Conservation (phyloP, 2,797 vertebrate genomes). For the Adrianichthys oophorus region DNA sequence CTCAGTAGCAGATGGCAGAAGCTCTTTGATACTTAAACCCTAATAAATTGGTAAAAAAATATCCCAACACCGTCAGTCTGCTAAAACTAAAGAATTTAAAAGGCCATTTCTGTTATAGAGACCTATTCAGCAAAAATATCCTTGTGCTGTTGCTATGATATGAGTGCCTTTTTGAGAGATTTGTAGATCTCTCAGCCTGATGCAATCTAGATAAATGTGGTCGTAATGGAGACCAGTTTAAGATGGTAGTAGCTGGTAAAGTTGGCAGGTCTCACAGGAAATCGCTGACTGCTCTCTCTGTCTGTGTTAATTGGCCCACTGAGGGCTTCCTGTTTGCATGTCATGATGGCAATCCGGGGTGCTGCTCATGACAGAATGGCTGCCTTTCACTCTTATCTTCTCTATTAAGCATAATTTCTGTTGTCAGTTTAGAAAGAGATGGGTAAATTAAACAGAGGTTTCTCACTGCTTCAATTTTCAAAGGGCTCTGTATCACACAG, state of each 20-base stretch:
- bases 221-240: slow-evolving; percentile 79
- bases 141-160: slow-evolving; percentile 31
- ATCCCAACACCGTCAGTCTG: slow-evolving; percentile 10
- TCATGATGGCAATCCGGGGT: slow-evolving; percentile 72
- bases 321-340: slow-evolving; percentile 77
- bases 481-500: slow-evolving; percentile 1
- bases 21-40: background rate
- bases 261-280: slow-evolving; percentile 80
- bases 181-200: slow-evolving; percentile 77
- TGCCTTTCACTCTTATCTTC: slow-evolving; percentile 37
- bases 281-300: slow-evolving; percentile 79
- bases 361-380: slow-evolving; percentile 48
- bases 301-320: slow-evolving; percentile 81
- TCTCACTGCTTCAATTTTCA: background rate
- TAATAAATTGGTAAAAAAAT: slow-evolving; percentile 4
- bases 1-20: background rate
- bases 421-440: slow-evolving; percentile 29
- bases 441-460: slow-evolving; percentile 5
- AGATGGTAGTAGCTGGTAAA: slow-evolving; percentile 75
- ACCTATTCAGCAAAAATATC: slow-evolving; percentile 58
- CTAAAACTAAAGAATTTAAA: slow-evolving; percentile 43
- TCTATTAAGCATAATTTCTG: slow-evolving; percentile 29
- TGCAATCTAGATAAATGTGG: slow-evolving; percentile 80
- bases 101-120: slow-evolving; percentile 23
- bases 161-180: slow-evolving; percentile 51